Base-by-base conservation (phyloP, 2,888 invertebrate species). In the Leuctra nigra region DNA sequence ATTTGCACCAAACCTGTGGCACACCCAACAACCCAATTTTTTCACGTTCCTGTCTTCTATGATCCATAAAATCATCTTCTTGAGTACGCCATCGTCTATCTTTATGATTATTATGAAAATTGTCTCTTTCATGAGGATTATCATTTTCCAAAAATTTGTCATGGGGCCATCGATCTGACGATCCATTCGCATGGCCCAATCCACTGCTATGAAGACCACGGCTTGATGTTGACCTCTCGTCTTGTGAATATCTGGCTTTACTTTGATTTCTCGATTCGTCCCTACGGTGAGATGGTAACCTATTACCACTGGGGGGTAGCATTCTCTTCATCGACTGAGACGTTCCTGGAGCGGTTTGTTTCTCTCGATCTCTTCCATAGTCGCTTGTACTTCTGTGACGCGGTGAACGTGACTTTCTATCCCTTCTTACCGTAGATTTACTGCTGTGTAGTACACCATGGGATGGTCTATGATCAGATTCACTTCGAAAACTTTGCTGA, bases 1-100 rank as follows among this genome's bases (percentile, higher is more conserved):
- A 88, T 68, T 82, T 83, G 24, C 82, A 84, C 91, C 91, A 91
- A 52, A 88, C 75, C 58, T 80, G 76, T 1, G 80, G 73, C 18
- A 83, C 80, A 7, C 87, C 87, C 59, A 81, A 73, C 63, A 81
- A 75, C 1, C 89, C 88, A 44, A 91, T 84, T 60, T 80, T 73
- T 67, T 91, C 90, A 47, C 91, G 74, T 65, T 90, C 84, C 63
- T 81, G 79, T 56, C 89, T 73, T 56, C 89, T 72, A 0, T 82
- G 79, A 65, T 87, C 87, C 72, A 86, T 76, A 61, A 83, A 83
- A 63, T 83, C 83, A 59, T 83, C 82, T 63, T 82, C 81, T 56
- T 59, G 57, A 54, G 55, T 50, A 56, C 58, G 55, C 44, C 60
- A 25, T 50, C 62, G 57, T 48, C 55, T 53, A 22, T 56, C 59